These are phyloP conservation scores for Eustalomyia histrio DNA, from an alignment of 2,888 invertebrate genomes.

Conservation along the genomic window DNA sequence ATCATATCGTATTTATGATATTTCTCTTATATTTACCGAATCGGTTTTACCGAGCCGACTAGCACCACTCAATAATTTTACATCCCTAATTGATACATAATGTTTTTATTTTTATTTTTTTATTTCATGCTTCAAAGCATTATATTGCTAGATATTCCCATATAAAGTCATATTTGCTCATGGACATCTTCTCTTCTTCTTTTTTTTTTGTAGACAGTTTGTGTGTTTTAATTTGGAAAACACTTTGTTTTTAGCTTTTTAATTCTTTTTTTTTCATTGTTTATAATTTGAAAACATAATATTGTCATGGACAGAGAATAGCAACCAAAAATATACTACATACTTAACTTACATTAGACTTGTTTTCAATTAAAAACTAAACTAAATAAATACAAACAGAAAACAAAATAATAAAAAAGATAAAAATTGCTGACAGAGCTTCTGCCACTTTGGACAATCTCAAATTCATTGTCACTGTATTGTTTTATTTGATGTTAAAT, in stretches of 20 bases:
- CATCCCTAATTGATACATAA: conserved; percentile 5
- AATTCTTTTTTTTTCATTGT: background rate
- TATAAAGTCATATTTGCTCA: conserved; percentile 3
- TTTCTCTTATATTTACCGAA: too few species aligned
- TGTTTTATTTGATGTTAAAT: conserved; percentile 17
- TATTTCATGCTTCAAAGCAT: conserved; percentile 46
- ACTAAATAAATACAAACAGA: background rate
- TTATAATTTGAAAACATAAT: conserved; percentile 2
- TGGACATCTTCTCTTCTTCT: conserved; percentile 2
- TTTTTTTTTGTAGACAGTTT: conserved; percentile 10
- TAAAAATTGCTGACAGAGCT: conserved; percentile 23
- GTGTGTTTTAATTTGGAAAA: conserved; percentile 19
- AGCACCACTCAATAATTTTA: background rate
- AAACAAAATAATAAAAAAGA: conserved; percentile 4
- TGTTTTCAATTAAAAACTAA: conserved; percentile 28
- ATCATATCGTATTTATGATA: too few species aligned
- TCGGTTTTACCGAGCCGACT: too few species aligned
- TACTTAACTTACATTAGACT: conserved; percentile 2
- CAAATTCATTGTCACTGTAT: conserved; percentile 53
- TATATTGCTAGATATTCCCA: conserved; percentile 21
- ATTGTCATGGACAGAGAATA: conserved; percentile 16
- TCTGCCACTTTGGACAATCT: conserved; percentile 39
- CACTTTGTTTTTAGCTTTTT: background rate
- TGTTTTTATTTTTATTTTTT: background rate
- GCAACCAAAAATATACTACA: conserved; percentile 1